These are phyloP conservation scores for Falco peregrinus DNA, from an alignment of 2,797 vertebrate genomes.

Conservation along the genomic window DNA sequence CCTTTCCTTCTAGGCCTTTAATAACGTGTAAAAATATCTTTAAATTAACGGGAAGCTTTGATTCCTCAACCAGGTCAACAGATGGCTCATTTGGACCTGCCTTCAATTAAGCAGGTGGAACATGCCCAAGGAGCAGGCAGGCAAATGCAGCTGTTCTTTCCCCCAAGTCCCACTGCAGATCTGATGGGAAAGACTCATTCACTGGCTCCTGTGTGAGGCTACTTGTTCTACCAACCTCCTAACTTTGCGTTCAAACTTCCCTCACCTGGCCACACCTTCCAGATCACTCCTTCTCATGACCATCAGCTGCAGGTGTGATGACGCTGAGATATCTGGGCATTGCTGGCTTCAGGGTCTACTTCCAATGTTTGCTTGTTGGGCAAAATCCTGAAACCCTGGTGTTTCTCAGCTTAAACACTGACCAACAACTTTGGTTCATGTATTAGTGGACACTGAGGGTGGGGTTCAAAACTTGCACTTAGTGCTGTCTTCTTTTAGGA, in stretches of 20 bases:
- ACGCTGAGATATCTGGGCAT: not conserved
- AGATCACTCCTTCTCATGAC: not conserved
- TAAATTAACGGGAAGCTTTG: not conserved
- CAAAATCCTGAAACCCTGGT: not conserved
- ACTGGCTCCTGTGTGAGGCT: not conserved
- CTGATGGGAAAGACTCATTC: not conserved
- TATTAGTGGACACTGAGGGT: not conserved
- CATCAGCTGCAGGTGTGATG: not conserved
- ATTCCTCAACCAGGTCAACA: constrained; percentile 48
- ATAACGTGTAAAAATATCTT: constrained; percentile 36
- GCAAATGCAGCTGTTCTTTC: constrained; percentile 46
- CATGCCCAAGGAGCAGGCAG: constrained; percentile 17
- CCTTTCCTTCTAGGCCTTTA: constrained; percentile 5
- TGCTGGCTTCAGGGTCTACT: not conserved
- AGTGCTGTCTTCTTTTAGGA: not conserved
- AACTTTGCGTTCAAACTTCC: not conserved
- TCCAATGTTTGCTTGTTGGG: not conserved
- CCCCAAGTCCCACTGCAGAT: not conserved
- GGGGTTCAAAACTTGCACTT: not conserved
- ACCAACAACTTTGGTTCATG: not conserved
- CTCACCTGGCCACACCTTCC: not conserved
- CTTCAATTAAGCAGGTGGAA: constrained; percentile 44
- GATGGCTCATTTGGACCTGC: constrained; percentile 20
- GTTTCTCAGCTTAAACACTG: not conserved
- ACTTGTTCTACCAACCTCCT: not conserved